Evolutionary conservation across 2,113 vertebrate species (phyloP).

Genomic region (Apistogramma diplotaenia): DNA sequence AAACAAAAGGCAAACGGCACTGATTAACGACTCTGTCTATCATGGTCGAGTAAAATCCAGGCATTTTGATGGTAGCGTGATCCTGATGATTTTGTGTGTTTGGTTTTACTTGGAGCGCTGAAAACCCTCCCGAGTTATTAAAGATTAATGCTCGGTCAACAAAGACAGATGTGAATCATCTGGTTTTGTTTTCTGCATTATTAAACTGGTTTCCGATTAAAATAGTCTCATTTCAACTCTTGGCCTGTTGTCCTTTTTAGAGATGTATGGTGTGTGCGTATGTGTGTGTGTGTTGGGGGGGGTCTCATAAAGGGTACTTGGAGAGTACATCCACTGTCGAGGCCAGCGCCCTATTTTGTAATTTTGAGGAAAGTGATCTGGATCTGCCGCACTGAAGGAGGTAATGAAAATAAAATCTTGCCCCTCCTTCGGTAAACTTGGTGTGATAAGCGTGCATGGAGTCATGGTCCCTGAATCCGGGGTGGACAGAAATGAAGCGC

Average conservation of each 20-base stretch:
- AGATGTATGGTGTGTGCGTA: neutral
- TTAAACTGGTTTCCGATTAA: neutral
- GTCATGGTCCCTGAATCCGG: neutral
- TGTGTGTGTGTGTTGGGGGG: no score
- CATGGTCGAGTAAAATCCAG: neutral
- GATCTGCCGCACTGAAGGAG: neutral
- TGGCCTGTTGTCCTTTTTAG: neutral
- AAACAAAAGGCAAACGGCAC: neutral
- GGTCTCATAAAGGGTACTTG: neutral
- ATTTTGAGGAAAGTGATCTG: neutral
- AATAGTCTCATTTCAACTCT: neutral
- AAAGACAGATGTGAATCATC: neutral
- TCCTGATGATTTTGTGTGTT: neutral
- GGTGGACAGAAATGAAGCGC: neutral
- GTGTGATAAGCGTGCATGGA: rapidly evolving
- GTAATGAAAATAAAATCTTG: rapidly evolving
- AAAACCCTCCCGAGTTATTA: neutral
- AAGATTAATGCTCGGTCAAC: neutral
- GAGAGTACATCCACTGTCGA: neutral
- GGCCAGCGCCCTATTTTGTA: neutral
- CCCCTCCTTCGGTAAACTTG: neutral
- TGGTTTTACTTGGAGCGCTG: neutral
- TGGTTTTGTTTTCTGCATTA: neutral
- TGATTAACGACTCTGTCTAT: neutral
- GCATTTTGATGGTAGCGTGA: neutral